These are phyloP conservation scores for Chymomyza amoena DNA, from an alignment of 2,888 invertebrate species.

Conservation along the genomic window DNA sequence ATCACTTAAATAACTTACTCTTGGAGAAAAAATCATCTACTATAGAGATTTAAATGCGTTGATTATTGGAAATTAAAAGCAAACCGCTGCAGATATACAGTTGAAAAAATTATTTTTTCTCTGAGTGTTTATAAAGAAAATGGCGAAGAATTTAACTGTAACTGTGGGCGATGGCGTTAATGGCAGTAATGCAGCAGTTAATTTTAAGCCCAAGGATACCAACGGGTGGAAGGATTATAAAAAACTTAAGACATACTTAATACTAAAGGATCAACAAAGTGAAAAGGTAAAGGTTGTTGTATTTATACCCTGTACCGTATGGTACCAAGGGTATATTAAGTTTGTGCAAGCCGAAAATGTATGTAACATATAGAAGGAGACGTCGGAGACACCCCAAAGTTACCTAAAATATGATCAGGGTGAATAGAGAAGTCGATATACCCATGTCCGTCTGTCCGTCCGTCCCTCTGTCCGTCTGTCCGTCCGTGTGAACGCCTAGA, in stretches of 20 bases:
- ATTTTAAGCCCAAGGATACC: conserved; percentile 65
- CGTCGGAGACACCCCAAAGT: too few species aligned
- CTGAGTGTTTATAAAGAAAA: background rate
- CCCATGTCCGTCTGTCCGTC: too few species aligned
- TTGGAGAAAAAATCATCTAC: background rate
- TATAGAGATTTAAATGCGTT: background rate
- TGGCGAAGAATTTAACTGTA: conserved; percentile 10
- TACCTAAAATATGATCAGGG: too few species aligned
- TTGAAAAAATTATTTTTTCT: background rate
- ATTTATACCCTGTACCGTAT: too few species aligned
- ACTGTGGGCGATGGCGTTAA: conserved; percentile 5
- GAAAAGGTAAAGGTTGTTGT: conserved; percentile 61
- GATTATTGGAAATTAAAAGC: background rate
- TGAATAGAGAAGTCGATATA: too few species aligned
- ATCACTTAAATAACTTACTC: background rate
- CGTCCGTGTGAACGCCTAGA: too few species aligned
- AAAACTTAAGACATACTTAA: conserved; percentile 76
- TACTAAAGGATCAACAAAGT: conserved; percentile 75
- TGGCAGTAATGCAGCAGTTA: conserved; percentile 23
- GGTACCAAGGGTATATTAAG: too few species aligned
- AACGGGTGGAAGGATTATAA: conserved; percentile 77
- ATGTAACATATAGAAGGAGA: too few species aligned
- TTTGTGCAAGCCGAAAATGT: too few species aligned
- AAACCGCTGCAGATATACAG: background rate
- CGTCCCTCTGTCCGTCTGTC: too few species aligned